Conservation (phyloP, 2,888 invertebrate species). For the Cetonia aurata region DNA sequence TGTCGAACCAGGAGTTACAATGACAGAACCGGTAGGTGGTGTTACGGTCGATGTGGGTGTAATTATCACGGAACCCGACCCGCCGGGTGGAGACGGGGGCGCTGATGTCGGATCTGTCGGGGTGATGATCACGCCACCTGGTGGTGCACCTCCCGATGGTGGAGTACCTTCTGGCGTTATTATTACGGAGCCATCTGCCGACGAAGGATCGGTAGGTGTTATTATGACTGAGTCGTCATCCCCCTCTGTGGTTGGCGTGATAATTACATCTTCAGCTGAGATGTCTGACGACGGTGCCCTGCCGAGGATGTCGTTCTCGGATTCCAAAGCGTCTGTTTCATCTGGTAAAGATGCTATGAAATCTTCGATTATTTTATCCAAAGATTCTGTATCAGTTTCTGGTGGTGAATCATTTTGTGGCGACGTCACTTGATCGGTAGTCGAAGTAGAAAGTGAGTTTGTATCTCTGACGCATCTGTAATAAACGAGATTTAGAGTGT, state of each 20-base stretch:
- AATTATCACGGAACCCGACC: not conserved
- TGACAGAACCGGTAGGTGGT: not conserved
- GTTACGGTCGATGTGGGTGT: not conserved
- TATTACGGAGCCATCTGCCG: not conserved
- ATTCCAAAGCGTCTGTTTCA: not conserved
- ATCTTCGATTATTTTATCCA: not conserved
- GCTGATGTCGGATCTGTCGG: not conserved
- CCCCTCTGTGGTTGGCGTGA: not conserved
- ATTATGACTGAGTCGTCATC: not conserved
- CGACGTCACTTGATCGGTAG: constrained; percentile 16
- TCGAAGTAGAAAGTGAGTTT: constrained; percentile 5
- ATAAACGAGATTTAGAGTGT: too few species aligned
- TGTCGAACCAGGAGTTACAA: not conserved
- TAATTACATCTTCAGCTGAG: not conserved
- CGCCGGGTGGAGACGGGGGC: too few species aligned
- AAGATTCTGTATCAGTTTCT: not conserved
- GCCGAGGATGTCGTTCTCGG: not conserved
- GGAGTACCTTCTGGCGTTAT: not conserved
- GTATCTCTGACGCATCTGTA: constrained; percentile 39
- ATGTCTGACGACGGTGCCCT: not conserved
- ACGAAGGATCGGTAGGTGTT: not conserved
- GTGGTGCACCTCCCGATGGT: not conserved
- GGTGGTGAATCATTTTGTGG: not conserved
- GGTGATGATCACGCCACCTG: not conserved
- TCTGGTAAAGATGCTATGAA: not conserved